Evolutionary conservation across 2,888 invertebrate species (phyloP), one percentile per base, ranked within the genome.

Genomic region (Agriopis marginaria): DNA sequence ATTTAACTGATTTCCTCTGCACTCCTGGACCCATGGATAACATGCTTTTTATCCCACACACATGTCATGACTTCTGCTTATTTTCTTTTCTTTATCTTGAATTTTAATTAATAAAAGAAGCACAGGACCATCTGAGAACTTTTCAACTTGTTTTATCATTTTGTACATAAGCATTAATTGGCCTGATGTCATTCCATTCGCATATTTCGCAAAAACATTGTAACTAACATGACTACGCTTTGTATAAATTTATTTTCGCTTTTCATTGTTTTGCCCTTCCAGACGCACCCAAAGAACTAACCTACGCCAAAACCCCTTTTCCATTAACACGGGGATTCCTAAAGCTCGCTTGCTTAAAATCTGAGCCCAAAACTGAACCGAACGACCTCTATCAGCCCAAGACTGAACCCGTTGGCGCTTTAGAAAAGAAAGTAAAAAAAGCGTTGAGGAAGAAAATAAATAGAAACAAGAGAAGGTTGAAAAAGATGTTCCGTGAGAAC

Each of bases 241-340:
- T 84, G 75, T 85, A 82, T 80, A 82, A 62, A n/a, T 83, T 85
- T 83, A 86, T 85, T 87, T 80, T 87, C 78, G 91, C 91, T 89
- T 90, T 86, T 88, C 87, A 88, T 89, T 87, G 79, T 89, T 89
- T 92, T 91, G 82, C 86, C 87, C 88, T 93, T 93, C 84, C 93
- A 93, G 93, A 92, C 81, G 73, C 85, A 83, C 77, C 83, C 82
- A 78, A 85, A 83, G 80, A 86, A 79, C 80, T 89, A 81, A 84
- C 84, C 85, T 91, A 84, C 84, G 85, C 82, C 79, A 92, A 92
- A 92, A 86, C 89, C 70, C 78, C 90, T 74, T 91, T 88, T 80
- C 93, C 92, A 81, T 78, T 94, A 89, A 94, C 93, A 66, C 92
- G 93, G 76, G 91, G 92, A 78, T 87, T 85, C 76, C 82, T 90